These are phyloP conservation scores for Heteropelma amictum DNA, from an alignment of 2,888 invertebrate genomes.

Conservation along the genomic window DNA sequence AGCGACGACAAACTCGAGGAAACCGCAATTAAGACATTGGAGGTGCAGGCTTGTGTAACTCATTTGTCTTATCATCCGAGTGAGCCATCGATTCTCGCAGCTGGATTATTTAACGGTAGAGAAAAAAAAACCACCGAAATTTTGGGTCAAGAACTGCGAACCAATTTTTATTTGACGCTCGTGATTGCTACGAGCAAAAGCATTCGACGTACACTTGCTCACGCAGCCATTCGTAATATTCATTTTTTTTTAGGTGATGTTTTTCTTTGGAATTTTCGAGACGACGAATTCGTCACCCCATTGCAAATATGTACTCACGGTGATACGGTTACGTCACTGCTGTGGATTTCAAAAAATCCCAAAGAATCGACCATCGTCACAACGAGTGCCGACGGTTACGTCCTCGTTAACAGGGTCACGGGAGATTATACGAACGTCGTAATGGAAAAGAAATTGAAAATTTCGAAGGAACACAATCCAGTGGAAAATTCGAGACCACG, in stretches of 20 bases:
- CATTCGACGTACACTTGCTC: background rate
- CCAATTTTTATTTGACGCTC: background rate
- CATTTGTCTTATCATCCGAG: constrained; percentile 78
- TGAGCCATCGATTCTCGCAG: constrained; percentile 78
- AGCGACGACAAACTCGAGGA: constrained; percentile 66
- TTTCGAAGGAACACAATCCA: constrained; percentile 74
- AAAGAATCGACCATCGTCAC: constrained; percentile 69
- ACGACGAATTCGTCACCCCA: constrained; percentile 66
- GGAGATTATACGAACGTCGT: constrained; percentile 69
- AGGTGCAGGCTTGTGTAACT: constrained; percentile 77
- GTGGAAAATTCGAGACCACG: constrained; percentile 72
- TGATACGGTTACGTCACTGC: constrained; percentile 70
- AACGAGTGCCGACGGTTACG: constrained; percentile 73
- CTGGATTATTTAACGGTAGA: constrained; percentile 75
- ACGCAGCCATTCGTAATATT: background rate
- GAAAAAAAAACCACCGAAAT: background rate
- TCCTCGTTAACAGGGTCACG: constrained; percentile 68
- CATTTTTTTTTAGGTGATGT: constrained; percentile 68
- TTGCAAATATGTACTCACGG: constrained; percentile 68
- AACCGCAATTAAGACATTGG: constrained; percentile 65
- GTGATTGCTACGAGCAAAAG: background rate
- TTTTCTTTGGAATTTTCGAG: constrained; percentile 73
- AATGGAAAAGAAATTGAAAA: constrained; percentile 70
- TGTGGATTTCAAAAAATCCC: constrained; percentile 68
- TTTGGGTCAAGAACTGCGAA: background rate